Evolutionary conservation across 2,113 vertebrate species (phyloP), one percentile per base, ranked within the genome.

Genomic region (Syngnathus scovelli): DNA sequence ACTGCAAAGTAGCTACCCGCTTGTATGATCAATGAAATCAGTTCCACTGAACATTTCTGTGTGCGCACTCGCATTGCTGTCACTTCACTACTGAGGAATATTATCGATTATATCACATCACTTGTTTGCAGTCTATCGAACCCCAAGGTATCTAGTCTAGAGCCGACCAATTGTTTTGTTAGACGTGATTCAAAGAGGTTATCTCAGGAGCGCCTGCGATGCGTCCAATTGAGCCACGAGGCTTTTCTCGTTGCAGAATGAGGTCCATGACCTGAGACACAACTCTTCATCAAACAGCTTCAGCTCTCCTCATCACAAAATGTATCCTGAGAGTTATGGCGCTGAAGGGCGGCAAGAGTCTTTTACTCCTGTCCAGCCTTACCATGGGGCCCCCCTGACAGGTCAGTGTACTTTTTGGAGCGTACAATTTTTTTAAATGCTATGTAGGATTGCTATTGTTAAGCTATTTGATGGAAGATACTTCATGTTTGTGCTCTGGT

Each of bases 191-290:
- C 19, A 52, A 21, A 59, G 27, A 59, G 16, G 41, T 12, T 11
- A 54, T 12, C 10, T 3, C 16, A 36, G 27, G 55, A 13, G 11
- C 21, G 21, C 12, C 21, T 7, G 37, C 52, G 11, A 46, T 44
- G 7, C n/a, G 27, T 73, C 33, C 43, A 5, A 51, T 62, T n/a
- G 4, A 44, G 19, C 41, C 46, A 67, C 61, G 37, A 43, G 41
- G 19, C 0, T 13, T 62, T 62, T 43, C 10, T 62, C 12, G 5
- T 80, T 18, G 69, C 78, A 98, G 97, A 95, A 94, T 88, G 96
- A 99, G 87, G 95, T 99, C 85, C 94, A 96, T 71, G 96, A 95
- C 77, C 86, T 98, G 84, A 94, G 91, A 85, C 91, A 93, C 74
- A 95, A 91, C 73, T 86, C 86, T 63, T 92, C 93, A 72, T 94